Evolutionary conservation across 2,797 vertebrate genomes (phyloP).

Genomic region (Poecilia wingei): DNA sequence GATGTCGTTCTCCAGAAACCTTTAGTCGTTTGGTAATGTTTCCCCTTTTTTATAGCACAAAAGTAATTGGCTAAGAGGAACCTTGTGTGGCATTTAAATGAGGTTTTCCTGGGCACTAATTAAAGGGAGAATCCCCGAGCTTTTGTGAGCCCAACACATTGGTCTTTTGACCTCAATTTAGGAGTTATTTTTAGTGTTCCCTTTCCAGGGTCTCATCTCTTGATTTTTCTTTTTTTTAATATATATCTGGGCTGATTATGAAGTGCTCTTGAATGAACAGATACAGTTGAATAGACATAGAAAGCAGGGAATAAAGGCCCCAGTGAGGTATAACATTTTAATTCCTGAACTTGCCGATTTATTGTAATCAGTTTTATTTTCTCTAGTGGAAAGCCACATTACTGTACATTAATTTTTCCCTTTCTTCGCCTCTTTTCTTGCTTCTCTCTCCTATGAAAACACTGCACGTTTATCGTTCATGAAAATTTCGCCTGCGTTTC

Average conservation of each 20-base stretch:
- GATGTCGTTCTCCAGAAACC: conserved; percentile 62
- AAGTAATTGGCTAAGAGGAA: conserved; percentile 78
- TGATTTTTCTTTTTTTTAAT: conserved; percentile 44
- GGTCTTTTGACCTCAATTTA: conserved; percentile 83
- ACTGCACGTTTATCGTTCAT: conserved; percentile 83
- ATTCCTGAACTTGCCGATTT: not conserved
- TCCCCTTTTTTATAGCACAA: conserved; percentile 65
- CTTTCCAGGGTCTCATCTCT: conserved; percentile 49
- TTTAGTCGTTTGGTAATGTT: conserved; percentile 55
- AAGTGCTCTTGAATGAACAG: conserved; percentile 54
- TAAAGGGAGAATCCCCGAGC: conserved; percentile 79
- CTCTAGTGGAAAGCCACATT: not conserved
- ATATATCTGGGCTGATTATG: conserved; percentile 53
- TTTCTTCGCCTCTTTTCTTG: conserved; percentile 8
- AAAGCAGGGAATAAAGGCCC: conserved; percentile 31
- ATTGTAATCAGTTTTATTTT: not conserved
- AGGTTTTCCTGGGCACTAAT: conserved; percentile 84
- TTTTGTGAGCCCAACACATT: conserved; percentile 73
- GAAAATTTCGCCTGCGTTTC: conserved; percentile 56
- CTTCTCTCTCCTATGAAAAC: conserved; percentile 63
- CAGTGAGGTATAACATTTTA: conserved; percentile 18
- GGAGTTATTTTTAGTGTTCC: conserved; percentile 77
- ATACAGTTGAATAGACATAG: conserved; percentile 45
- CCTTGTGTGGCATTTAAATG: conserved; percentile 76
- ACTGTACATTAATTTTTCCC: not conserved